Conservation (phyloP, 2,888 invertebrate species). For the Anoplius nigerrimus region DNA sequence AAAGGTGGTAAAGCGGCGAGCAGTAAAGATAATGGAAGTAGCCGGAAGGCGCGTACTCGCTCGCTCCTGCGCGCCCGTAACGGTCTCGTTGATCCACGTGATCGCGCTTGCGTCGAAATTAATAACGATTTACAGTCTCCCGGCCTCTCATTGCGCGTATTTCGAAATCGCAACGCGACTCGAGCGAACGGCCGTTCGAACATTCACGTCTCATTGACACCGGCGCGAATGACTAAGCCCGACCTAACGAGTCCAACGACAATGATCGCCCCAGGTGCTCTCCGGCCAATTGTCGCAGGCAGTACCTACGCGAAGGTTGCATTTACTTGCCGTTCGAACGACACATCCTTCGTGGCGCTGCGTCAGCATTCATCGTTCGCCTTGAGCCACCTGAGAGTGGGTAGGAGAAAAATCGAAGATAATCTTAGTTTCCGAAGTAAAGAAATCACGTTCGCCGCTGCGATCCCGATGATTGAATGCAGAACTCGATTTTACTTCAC, state of each 20-base stretch:
- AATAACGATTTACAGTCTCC: conserved; percentile 35
- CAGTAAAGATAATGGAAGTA: conserved; percentile 48
- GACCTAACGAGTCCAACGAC: background rate
- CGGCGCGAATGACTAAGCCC: background rate
- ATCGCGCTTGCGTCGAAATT: conserved; percentile 21
- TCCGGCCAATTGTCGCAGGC: background rate
- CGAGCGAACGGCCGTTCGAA: background rate
- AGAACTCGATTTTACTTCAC: conserved; percentile 66
- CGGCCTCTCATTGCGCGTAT: conserved; percentile 12
- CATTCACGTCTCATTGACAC: background rate
- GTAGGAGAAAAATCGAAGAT: conserved; percentile 62
- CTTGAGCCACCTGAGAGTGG: conserved; percentile 17
- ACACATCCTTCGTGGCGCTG: background rate
- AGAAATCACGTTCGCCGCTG: conserved; percentile 48
- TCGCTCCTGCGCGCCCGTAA: background rate
- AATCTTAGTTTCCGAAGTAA: conserved; percentile 66
- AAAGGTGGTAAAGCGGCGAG: conserved; percentile 39
- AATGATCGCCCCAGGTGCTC: background rate
- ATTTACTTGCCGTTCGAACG: too few relatives aligned
- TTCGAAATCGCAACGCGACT: conserved; percentile 1
- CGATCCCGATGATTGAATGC: conserved; percentile 64
- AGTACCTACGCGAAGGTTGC: too few relatives aligned
- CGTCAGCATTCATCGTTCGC: background rate
- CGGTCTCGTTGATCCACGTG: too few relatives aligned
- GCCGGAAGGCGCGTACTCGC: conserved; percentile 12